A percentile compares a stretch with the other conserved stretches of the same genome.
phyloP scores from a whole-genome alignment of 2,797 vertebrate genomes.

The Gymnoscopelus microlampas region DNA sequence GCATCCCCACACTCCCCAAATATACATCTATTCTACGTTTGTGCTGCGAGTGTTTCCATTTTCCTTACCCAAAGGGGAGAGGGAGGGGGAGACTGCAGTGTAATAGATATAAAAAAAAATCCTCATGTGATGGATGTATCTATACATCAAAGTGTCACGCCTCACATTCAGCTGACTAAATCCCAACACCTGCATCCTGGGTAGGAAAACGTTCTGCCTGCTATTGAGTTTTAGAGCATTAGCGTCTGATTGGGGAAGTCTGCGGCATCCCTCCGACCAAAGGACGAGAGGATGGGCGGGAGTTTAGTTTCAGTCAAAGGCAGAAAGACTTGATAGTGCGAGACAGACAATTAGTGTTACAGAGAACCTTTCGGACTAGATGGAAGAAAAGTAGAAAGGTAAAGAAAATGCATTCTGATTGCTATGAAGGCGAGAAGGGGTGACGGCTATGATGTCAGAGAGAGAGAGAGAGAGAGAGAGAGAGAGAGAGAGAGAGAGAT shows the following conservation, averaged over 20 bases:
- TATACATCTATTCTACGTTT: not conserved
- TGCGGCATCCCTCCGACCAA: conserved; percentile 11
- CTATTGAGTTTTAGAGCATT: conserved; percentile 10
- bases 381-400: not conserved
- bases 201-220: not conserved
- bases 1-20: not conserved
- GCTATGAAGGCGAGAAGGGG: not conserved
- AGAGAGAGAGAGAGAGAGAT: not conserved
- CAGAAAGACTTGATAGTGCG: not conserved
- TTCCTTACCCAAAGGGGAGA: not conserved
- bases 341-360: not conserved
- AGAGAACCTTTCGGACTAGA: not conserved
- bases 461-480: not conserved
- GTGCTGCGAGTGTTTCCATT: not conserved
- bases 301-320: conserved; percentile 3
- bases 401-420: not conserved
- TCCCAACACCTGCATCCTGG: conserved; percentile 22
- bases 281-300: conserved; percentile 9
- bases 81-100: not conserved
- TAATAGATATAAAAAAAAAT: not conserved
- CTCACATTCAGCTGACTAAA: not conserved
- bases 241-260: conserved; percentile 21
- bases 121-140: not conserved
- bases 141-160: not conserved
- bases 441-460: not conserved